Evolutionary conservation across 2,113 vertebrate genomes (phyloP), one percentile per base, ranked within the genome.

Genomic region (Rhea pennata): DNA sequence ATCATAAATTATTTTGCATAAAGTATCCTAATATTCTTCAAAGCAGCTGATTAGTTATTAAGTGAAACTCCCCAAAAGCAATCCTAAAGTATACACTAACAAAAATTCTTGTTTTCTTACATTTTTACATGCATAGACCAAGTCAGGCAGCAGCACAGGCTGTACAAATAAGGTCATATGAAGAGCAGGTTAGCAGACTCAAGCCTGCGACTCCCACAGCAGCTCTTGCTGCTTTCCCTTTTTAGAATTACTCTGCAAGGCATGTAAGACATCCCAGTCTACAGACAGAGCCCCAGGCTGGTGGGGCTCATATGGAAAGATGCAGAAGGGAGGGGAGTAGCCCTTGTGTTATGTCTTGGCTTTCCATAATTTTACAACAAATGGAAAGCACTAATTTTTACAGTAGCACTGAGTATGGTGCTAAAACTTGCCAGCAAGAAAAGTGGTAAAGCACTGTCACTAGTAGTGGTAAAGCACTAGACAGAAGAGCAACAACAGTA

Each of bases 161-260:
- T 92, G 88, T 42, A 26, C 51, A 26, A 77, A 74, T 0, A 96
- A 97, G 93, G 95, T 79, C 94, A 72, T 72, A 91, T 24, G 27
- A 92, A 96, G 84, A 93, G 80, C 95, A 87, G 87, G 58, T 84
- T 48, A 42, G 90, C 87, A 87, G 87, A 6, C 33, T 87, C 36
- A 61, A 10, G 40, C n/a, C 80, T 71, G 29, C 10, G 76, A 27
- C 91, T 86, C 91, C 94, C 91, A 78, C 91, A 78, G 31, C 73
- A 75, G 42, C 48, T 51, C 76, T 33, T 9, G 8, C 36, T 66
- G 88, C 71, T 84, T 90, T 90, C 88, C 56, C 42, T 26, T 69
- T 88, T 36, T 22, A n/a, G 83, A 71, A 72, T 33, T 2, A 0
- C 51, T 42, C 71, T 0, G 3, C 23, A 15, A 56, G 70, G 62